These are phyloP conservation scores for Bradypodion pumilum DNA, from an alignment of 2,797 vertebrate species.

Conservation along the genomic window DNA sequence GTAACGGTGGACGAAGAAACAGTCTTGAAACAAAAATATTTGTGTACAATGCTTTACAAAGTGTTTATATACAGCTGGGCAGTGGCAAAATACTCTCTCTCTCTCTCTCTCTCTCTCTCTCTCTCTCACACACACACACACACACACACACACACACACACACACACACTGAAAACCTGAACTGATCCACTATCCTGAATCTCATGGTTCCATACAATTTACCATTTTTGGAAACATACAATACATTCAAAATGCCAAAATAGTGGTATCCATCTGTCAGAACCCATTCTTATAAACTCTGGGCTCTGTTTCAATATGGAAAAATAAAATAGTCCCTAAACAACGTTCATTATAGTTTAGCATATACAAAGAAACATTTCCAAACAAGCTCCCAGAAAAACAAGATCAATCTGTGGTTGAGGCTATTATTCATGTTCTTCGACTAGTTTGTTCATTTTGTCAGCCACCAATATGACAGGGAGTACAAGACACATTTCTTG, in stretches of 20 bases:
- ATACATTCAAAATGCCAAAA: background rate
- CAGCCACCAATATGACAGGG: constrained; percentile 11
- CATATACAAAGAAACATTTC: constrained; percentile 11
- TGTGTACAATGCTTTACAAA: too few species aligned
- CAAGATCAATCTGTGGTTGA: constrained; percentile 19
- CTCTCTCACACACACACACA: too few species aligned
- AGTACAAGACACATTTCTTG: constrained; percentile 24
- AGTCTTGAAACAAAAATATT: too few species aligned
- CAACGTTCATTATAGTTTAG: background rate
- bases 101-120: too few species aligned
- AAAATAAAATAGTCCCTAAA: too few species aligned
- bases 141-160: too few species aligned
- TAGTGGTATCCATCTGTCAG: background rate
- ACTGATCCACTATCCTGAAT: background rate
- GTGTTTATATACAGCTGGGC: too few species aligned
- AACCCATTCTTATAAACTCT: background rate
- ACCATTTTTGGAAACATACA: background rate
- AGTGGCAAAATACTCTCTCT: too few species aligned
- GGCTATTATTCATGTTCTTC: constrained; percentile 30
- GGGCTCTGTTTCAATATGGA: too few species aligned
- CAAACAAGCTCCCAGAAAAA: background rate
- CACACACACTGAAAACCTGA: background rate
- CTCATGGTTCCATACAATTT: background rate
- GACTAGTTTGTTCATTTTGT: constrained; percentile 21
- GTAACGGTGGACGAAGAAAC: too few species aligned